Evolutionary conservation across 1,140 invertebrate species (phyloP).

Genomic region (Ceratina australensis): DNA sequence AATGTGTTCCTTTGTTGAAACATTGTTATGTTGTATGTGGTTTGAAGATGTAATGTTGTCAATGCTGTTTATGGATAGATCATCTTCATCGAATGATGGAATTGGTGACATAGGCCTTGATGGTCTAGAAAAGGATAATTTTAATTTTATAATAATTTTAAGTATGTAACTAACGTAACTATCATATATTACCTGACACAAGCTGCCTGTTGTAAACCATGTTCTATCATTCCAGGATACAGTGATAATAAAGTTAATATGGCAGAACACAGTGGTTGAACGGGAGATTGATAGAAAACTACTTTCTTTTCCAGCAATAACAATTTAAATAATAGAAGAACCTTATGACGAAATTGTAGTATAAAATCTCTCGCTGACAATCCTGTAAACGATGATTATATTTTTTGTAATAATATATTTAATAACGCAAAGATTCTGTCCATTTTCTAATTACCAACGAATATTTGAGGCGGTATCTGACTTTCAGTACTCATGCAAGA

Average conservation of each 20-base stretch:
- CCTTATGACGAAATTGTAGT: conserved; percentile 94
- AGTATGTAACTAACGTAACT: neutral
- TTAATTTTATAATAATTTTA: conserved; percentile 6
- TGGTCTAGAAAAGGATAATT: conserved; percentile 79
- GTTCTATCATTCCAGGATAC: conserved; percentile 93
- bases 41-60: conserved; percentile 69
- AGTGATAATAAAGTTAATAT: conserved; percentile 94
- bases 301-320: conserved; percentile 94
- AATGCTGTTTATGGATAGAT: conserved; percentile 68
- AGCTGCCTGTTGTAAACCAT: conserved; percentile 91
- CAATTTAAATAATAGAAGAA: conserved; percentile 95
- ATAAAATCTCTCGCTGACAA: conserved; percentile 90
- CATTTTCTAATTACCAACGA: conserved; percentile 84
- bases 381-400: conserved; percentile 80
- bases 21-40: conserved; percentile 67
- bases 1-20: conserved; percentile 42
- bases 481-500: conserved; percentile 87
- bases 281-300: conserved; percentile 96
- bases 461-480: conserved; percentile 86
- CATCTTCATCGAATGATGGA: conserved; percentile 82
- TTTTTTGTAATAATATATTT: conserved; percentile 2
- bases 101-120: conserved; percentile 90
- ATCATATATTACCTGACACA: conserved; percentile 85
- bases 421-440: too few species aligned
- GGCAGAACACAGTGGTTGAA: conserved; percentile 91